Evolutionary conservation across 2,888 invertebrate genomes (phyloP).

Genomic region (Clistopyga incitator): DNA sequence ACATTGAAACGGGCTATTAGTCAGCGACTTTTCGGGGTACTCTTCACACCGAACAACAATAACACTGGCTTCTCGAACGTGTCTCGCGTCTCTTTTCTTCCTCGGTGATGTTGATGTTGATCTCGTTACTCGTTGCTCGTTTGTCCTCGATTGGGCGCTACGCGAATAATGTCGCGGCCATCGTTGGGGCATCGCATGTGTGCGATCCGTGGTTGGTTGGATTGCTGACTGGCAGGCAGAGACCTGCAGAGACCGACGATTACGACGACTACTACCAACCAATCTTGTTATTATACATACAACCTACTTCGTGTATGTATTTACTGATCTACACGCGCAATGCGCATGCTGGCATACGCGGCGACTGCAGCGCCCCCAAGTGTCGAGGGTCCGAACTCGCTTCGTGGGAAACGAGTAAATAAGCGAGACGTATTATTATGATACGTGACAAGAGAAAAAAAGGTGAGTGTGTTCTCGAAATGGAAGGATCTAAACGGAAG

Average conservation of each 20-base stretch:
- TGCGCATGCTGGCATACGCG: too few relatives aligned
- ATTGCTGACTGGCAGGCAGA: too few relatives aligned
- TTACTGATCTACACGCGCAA: too few relatives aligned
- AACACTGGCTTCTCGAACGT: background rate
- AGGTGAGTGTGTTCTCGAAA: too few relatives aligned
- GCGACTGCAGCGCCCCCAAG: constrained; percentile 36
- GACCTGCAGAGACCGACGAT: too few relatives aligned
- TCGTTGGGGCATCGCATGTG: constrained; percentile 46
- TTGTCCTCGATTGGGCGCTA: constrained; percentile 56
- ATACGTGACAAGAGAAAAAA: too few relatives aligned
- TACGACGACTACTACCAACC: background rate
- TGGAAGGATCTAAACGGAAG: too few relatives aligned
- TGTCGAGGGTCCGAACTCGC: background rate
- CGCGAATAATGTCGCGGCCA: constrained; percentile 52
- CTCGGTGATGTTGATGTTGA: background rate
- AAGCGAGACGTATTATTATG: too few relatives aligned
- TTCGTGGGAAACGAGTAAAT: too few relatives aligned
- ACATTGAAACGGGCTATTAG: background rate
- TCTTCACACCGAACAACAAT: background rate
- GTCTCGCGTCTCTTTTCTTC: too few relatives aligned
- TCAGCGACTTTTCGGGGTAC: background rate
- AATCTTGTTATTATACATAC: background rate
- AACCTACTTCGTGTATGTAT: too few relatives aligned
- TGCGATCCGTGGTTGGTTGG: constrained; percentile 31
- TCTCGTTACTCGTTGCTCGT: background rate